Evolutionary conservation across 1,140 invertebrate genomes (phyloP).

Genomic region (Eueides isabella): DNA sequence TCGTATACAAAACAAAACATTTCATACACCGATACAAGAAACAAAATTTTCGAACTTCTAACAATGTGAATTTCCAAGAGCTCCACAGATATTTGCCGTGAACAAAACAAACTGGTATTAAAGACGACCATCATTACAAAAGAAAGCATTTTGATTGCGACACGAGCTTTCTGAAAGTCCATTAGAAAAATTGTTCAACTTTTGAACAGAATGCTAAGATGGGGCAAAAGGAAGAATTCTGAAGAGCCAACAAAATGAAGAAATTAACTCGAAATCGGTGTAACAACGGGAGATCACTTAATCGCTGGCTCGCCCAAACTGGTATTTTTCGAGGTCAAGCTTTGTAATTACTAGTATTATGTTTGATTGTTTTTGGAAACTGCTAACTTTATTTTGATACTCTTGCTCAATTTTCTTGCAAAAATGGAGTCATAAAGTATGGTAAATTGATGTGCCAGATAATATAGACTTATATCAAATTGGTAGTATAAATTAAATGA

Average conservation of each 20-base stretch:
- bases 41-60: not conserved
- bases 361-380: constrained; percentile 36
- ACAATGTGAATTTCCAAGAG: not conserved
- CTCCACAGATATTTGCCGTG: constrained; percentile 5
- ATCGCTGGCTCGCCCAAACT: constrained; percentile 61
- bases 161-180: constrained; percentile 49
- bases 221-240: constrained; percentile 55
- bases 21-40: not conserved
- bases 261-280: constrained; percentile 78
- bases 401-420: not conserved
- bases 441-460: not conserved
- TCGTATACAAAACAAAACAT: not conserved
- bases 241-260: constrained; percentile 73
- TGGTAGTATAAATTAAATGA: not conserved
- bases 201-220: constrained; percentile 50
- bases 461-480: not conserved
- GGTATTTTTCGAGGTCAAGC: constrained; percentile 58
- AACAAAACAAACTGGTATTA: constrained; percentile 34
- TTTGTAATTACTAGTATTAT: constrained; percentile 51
- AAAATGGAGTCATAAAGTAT: not conserved
- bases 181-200: constrained; percentile 72
- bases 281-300: constrained; percentile 76
- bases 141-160: constrained; percentile 46
- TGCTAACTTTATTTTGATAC: constrained; percentile 13
- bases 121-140: constrained; percentile 45